Evolutionary conservation across 2,797 vertebrate species (phyloP), one percentile per base, ranked within the genome.

Genomic region (Poecilia wingei): DNA sequence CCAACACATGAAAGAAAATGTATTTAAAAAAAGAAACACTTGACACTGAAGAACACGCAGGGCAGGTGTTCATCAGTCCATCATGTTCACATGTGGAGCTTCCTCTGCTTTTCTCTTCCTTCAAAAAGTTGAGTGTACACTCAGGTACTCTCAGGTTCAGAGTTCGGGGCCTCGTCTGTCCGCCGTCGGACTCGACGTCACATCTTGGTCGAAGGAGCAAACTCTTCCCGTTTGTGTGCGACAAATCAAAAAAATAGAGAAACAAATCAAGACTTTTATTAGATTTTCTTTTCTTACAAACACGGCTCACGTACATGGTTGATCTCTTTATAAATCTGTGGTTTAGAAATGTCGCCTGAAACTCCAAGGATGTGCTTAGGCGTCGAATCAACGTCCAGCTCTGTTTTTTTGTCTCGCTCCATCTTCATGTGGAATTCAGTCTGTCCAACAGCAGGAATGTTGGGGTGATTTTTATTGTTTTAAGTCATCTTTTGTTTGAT

Each of bases 291-390:
- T 86, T 77, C 95, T 97, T 97, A 97, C 97, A 98, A 97, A 97
- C 97, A 98, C 97, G 96, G 97, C 95, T 97, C 96, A 98, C 97
- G 96, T 96, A 98, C 96, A 97, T 96, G 96, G 95, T 97, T 94
- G 95, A 97, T 86, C 39, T 75, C 68, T 61, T 78, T 81, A 98
- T 95, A 98, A 98, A 98, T 96, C 95, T 95, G 94, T 93, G 93
- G 82, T 95, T 97, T 96, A 97, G 96, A 98, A 98, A 98, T 95
- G 96, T 96, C 96, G 96, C 97, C 95, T 94, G 90, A 96, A 97
- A 98, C 97, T 96, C 96, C 96, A 96, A 95, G 96, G 96, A 98
- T 98, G 97, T 98, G 98, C 97, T 97, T 97, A 98, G 97, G 64
- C 64, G 18, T 66, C 7, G 81, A 69, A 75, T 89, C 85, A 71